Percentiles rank a stretch among this genome's conserved stretches.
phyloP scores from a whole-genome alignment of 2,888 invertebrate species.

The Cryptocheilus praepositus region DNA sequence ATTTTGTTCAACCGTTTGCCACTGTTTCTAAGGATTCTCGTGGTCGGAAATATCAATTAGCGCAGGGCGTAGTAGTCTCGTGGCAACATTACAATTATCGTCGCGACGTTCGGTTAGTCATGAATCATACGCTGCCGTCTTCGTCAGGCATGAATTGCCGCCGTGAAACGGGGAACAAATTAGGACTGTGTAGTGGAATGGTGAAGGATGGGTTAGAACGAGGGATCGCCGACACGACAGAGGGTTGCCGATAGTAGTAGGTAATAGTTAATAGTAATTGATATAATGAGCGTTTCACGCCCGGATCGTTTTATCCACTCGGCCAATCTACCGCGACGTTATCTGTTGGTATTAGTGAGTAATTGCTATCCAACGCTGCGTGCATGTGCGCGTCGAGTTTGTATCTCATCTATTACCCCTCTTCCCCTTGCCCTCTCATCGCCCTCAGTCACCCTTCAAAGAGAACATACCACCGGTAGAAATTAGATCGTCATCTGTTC shows the following conservation, averaged over 20 bases:
- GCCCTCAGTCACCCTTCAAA: background rate
- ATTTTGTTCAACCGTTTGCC: too few relatives aligned
- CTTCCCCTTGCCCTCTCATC: conserved; percentile 17
- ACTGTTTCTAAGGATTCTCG: too few relatives aligned
- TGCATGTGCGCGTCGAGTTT: background rate
- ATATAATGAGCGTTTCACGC: conserved; percentile 68
- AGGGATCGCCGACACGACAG: conserved; percentile 35
- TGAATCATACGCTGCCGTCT: too few relatives aligned
- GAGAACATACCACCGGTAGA: conserved; percentile 35
- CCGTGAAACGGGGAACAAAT: too few relatives aligned
- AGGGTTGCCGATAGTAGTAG: conserved; percentile 36
- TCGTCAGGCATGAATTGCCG: too few relatives aligned
- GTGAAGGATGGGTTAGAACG: background rate
- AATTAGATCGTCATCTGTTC: conserved; percentile 66
- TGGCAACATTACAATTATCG: too few relatives aligned
- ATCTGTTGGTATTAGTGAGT: background rate
- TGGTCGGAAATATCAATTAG: too few relatives aligned
- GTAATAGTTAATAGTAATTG: conserved; percentile 63
- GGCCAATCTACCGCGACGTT: conserved; percentile 49
- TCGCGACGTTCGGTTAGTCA: too few relatives aligned
- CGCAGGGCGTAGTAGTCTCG: too few relatives aligned
- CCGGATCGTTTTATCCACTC: conserved; percentile 60
- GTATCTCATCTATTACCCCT: background rate
- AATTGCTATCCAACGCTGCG: background rate
- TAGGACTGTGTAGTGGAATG: background rate